Evolutionary conservation across 1,140 invertebrate species (phyloP), one percentile per base, ranked within the genome.

Genomic region (Venturia canescens): DNA sequence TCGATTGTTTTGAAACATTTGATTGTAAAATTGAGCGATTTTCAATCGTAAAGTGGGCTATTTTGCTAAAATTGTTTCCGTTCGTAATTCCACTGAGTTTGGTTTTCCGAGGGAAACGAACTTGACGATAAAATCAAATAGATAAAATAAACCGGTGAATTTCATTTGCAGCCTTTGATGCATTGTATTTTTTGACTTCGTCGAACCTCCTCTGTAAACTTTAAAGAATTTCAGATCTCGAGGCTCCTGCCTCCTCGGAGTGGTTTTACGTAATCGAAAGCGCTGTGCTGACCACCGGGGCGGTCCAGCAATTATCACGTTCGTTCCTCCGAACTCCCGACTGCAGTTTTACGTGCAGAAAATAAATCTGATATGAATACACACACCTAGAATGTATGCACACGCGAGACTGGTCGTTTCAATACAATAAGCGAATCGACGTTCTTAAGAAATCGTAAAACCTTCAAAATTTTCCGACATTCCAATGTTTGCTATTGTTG

Each of bases 221-320:
- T 13, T 66, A 23, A 15, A 27, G 60, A 23, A 66, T 18, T n/a
- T 26, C 13, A 23, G 60, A 66, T 23, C 60, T 27, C 71, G 23
- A 75, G 26, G 2, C n/a, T 15, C 38, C 71, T 48, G 71, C 71
- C 48, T 48, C n/a, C 71, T 75, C 23, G 71, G 31, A 75, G 31
- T 75, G 71, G 48, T 75, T 75, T 75, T 75, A 75, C 71, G 71
- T 75, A 75, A 75, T 75, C 44, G 38, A 75, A 23, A 21, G 16
- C 38, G 31, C n/a, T n/a, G 70, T 50, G 18, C 71, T 75, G 71
- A 75, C 71, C 71, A 75, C 71, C 50, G 15, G 21, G 18, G 26
- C 50, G 38, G 38, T 1, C 38, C 38, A 44, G 38, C 48, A 29
- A 21, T 23, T 13, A 75, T 57, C 71, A 57, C 71, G 71, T 75